Conservation (phyloP, 2,113 vertebrate species). For the Ornithorhynchus anatinus region DNA sequence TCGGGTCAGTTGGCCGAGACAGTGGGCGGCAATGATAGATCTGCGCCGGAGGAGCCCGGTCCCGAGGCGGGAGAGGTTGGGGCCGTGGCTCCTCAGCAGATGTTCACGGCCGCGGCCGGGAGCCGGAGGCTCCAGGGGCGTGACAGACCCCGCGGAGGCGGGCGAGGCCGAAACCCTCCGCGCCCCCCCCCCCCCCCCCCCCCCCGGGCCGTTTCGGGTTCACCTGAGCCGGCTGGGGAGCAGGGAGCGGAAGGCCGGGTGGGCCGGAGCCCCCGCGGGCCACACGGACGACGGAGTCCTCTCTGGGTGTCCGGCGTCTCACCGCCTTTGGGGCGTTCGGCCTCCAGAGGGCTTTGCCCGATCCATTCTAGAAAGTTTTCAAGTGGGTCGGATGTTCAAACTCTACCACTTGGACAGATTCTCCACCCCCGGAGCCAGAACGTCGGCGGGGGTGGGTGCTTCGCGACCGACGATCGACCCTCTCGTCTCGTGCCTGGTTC, state of each 20-base stretch:
- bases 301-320: not conserved
- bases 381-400: constrained; percentile 3
- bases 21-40: not conserved
- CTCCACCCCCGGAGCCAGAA: not conserved
- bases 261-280: not conserved
- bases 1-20: not conserved
- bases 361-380: not conserved
- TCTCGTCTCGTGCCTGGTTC: not conserved
- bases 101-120: not conserved
- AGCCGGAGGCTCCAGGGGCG: not conserved
- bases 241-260: not conserved
- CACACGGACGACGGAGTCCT: not conserved
- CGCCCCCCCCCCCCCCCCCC: not conserved
- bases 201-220: no score
- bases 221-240: not conserved
- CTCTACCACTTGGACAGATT: not conserved
- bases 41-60: not conserved
- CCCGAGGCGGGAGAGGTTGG: not conserved
- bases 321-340: not conserved
- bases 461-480: not conserved
- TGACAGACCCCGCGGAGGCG: not conserved
- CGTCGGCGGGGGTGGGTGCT: not conserved
- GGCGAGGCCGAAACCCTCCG: not conserved
- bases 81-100: not conserved
- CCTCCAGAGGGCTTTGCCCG: not conserved